phyloP scores from a whole-genome alignment of 2,797 vertebrate species.

The Meda fulgida region DNA sequence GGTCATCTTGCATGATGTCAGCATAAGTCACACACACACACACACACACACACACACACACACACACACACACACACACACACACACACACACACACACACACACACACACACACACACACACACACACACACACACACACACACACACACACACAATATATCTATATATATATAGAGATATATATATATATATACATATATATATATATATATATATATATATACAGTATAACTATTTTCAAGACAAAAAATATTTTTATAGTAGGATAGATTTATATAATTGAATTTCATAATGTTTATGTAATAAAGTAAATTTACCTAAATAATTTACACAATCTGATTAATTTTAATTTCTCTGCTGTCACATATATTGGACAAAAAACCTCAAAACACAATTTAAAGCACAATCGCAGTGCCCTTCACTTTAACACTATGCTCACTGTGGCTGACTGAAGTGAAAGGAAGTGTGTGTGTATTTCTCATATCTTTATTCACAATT shows the following conservation, averaged over 20 bases:
- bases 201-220: too few species aligned
- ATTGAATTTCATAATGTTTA: neutral
- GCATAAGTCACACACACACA: neutral
- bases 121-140: too few species aligned
- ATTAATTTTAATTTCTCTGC: neutral
- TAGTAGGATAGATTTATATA: neutral
- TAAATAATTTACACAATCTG: neutral
- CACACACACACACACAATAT: too few species aligned
- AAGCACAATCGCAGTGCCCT: neutral
- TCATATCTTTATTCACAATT: conserved; percentile 67
- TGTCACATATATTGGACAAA: neutral
- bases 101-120: too few species aligned
- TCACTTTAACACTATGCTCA: neutral
- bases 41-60: too few species aligned
- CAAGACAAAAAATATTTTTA: neutral
- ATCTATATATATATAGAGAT: too few species aligned
- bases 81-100: too few species aligned
- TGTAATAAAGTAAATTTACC: neutral
- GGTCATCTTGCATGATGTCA: neutral
- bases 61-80: too few species aligned
- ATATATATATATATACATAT: too few species aligned
- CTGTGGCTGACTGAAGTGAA: neutral
- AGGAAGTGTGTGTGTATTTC: neutral
- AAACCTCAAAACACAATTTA: neutral
- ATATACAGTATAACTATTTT: neutral